Percentiles rank a stretch among this genome's conserved stretches.
phyloP scores from a whole-genome alignment of 2,113 vertebrate species.

The Lampris megalopsis region DNA sequence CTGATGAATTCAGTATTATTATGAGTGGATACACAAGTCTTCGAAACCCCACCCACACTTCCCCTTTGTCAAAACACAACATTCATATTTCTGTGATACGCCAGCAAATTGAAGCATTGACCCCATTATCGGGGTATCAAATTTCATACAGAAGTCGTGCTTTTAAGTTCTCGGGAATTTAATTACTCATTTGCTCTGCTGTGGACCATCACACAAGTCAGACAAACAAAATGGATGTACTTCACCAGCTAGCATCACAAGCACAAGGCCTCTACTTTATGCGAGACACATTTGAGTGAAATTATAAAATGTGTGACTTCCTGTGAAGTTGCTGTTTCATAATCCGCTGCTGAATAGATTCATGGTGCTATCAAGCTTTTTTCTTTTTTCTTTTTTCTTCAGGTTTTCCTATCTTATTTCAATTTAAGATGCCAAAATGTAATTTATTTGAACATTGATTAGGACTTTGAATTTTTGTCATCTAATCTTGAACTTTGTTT shows the following conservation, averaged over 20 bases:
- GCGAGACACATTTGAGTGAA: conserved; percentile 29
- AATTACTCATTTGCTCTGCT: conserved; percentile 47
- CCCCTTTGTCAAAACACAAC: not conserved
- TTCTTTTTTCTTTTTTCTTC: conserved; percentile 44
- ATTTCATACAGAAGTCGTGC: conserved; percentile 21
- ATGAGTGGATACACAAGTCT: not conserved
- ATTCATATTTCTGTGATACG: not conserved
- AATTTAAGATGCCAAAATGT: no score
- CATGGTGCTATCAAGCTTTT: conserved; percentile 3
- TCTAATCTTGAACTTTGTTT: no score
- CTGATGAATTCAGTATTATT: not conserved
- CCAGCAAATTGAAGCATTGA: not conserved
- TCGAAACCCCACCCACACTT: not conserved
- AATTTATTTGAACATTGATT: no score
- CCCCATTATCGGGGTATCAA: not conserved
- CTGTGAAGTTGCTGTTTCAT: not conserved
- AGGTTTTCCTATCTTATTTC: conserved; percentile 37
- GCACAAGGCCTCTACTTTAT: conserved; percentile 12
- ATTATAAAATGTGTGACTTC: conserved; percentile 3
- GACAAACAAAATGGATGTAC: not conserved
- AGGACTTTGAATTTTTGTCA: no score
- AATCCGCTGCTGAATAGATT: conserved; percentile 21
- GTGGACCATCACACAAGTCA: conserved; percentile 17
- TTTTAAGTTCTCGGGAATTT: conserved; percentile 31
- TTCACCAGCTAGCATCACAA: not conserved